Evolutionary conservation across 92 coral and sea anemone species (phyloP), one percentile per base, ranked within the genome.

Genomic region (Umimayanthus chanpuru): DNA sequence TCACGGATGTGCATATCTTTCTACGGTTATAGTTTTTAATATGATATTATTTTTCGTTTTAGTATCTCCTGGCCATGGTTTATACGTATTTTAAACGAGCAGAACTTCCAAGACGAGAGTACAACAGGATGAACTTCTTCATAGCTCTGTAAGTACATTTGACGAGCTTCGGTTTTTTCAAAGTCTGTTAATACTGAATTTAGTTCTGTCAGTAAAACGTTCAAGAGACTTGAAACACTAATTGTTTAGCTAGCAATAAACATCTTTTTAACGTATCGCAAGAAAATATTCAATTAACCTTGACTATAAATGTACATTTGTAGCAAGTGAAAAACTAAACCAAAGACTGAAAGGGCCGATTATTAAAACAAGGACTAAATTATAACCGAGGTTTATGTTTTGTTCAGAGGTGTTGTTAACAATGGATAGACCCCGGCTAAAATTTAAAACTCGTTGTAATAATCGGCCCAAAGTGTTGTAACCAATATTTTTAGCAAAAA

Each of bases 51-150:
- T 36, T 39, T 16, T 32, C 66, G 58, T 89, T 90, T 25, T 79
- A 97, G 99, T 97, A 95, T 88, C 94, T 97, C 21, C 93, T 97
- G 40, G 94, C 99, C 40, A 97, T 97, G 99, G 99, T 97, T 64
- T 97, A 97, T 89, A 93, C 99, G 3, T 97, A 97, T 43, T 97
- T 97, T 84, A 95, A 93, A 87, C 90, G 99, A 77, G 99, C 98
- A 28, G 95, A 97, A 76, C 92, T 97, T 43, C 92, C 96, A 70
- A 89, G 98, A 89, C 93, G 98, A 56, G 99, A 97, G 81, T 97
- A 86, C 85, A 97, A 93, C 90, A 91, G 98, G 86, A 91, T 89
- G 38, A 97, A 97, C 81, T 97, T 97, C 91, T 97, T 97, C 83
- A 80, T 96, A 89, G 99, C 99, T 36, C 94, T 97, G 99, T 97